Base-by-base conservation (phyloP, 1,140 invertebrate genomes). In the Brachionus sp. region DNA sequence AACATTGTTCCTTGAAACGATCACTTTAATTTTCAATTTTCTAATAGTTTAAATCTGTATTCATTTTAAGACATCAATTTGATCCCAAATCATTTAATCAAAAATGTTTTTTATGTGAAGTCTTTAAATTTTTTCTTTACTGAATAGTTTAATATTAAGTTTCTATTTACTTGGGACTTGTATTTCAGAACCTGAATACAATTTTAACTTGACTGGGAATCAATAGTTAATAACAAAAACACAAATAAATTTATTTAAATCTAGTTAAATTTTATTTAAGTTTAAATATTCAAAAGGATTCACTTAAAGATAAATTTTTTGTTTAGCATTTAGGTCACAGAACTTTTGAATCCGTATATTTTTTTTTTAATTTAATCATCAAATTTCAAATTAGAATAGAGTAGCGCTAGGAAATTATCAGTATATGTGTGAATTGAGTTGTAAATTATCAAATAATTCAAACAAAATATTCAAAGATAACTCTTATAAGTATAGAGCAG, bases 391-490 rank as follows among this genome's bases (percentile, higher is more conserved):
- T 19, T 57, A 19, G 16, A 19, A 19, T 57, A 23, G 50, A 57
- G 19, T 29, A 57, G 19, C 50, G 19, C 50, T 57, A 19, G 16
- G 16, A 57, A 57, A 57, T 57, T 19, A 23, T 57, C 19, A 29
- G 29, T 3, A 3, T 3, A 29, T 19, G 50, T 57, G 19, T 57
- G n/a, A 19, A 57, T 19, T 57, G n/a, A 66, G 13, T 66, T 66
- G 33, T 70, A 70, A 70, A 19, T 70, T 70, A 70, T 70, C 66
- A 70, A 37, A 70, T 19, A 42, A 70, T 39, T 37, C 5, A 70
- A 42, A 39, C 37, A 70, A 16, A 16, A 37, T 10, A 29, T 23
- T 35, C 37, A 57, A 5, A 70, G 66, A 70, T 70, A 70, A 39
- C 25, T 33, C 25, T 66, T 23, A 46, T 10, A 46, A 46, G n/a